Base-by-base conservation (phyloP, 2,797 vertebrate species). In the Hydrophis major region DNA sequence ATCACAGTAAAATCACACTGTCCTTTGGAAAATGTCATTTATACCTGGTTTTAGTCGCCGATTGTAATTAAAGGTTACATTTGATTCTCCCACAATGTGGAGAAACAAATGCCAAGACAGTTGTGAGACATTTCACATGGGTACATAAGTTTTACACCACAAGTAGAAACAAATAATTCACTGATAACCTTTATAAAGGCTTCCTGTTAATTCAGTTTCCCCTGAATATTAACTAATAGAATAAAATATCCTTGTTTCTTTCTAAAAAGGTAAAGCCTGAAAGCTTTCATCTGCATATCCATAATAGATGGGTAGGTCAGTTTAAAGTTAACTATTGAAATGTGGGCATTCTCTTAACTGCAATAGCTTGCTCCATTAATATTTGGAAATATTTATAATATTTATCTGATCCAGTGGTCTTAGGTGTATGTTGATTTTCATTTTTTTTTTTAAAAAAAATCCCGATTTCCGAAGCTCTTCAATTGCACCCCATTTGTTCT, bases 81-180 rank as follows among this genome's bases (percentile, higher is more conserved):
- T 88, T 91, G 63, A 42, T 20, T 91, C 88, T 88, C 56, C n/a
- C 74, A 78, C 86, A 27, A 78, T 32, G 11, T 53, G 66, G 53
- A 50, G 28, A 78, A 88, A 69, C 83, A 90, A 88, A 90, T 93
- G 89, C 59, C 89, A 93, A 93, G 88, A 60, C 53, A 78, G 14
- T 37, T 55, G 88, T 32, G 57, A 89, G 78, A 93, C 42, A 20
- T 42, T 86, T 86, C 47, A 56, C 56, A 61, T n/a, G n/a, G 1
- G 2, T 66, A 12, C 53, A 56, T 27, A 90, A 42, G 50, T 55
- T n/a, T 57, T 28, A 12, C 16, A 47, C 53, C 22, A n/a, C 88
- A 66, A 87, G 47, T 37, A 74, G 89, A 66, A 25, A 78, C 28
- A 89, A 27, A 11, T 66, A 90, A 66, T 13, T 7, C 59, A 47